Percentiles rank a stretch among this genome's conserved stretches.
Evolutionary conservation across 2,797 vertebrate genomes (phyloP).

Genomic region (Myotis findleyi): DNA sequence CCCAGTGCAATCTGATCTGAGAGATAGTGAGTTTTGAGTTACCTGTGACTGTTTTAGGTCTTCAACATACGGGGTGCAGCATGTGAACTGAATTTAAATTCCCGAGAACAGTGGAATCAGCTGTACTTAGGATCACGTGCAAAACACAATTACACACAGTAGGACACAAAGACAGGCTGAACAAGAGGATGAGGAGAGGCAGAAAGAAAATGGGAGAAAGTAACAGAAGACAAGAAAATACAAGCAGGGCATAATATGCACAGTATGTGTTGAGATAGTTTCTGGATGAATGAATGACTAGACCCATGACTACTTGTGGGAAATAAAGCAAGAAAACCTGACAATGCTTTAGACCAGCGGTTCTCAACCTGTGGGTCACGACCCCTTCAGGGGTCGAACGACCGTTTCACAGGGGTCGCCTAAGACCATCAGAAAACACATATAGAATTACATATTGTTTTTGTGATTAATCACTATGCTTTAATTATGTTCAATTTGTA

Average conservation of each 20-base stretch:
- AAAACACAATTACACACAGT: neutral
- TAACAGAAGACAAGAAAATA: neutral
- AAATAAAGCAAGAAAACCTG: neutral
- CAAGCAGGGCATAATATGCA: fast-evolving
- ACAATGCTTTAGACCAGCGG: too few relatives aligned
- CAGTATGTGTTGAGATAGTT: neutral
- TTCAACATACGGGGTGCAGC: neutral
- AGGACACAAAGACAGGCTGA: neutral
- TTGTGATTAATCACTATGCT: too few relatives aligned
- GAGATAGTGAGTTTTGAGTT: neutral
- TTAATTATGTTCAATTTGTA: too few relatives aligned
- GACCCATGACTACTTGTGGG: too few relatives aligned
- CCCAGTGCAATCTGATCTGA: neutral
- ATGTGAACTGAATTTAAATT: slow-evolving; percentile 23
- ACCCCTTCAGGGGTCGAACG: too few relatives aligned
- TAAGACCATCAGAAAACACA: too few relatives aligned
- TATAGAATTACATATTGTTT: too few relatives aligned
- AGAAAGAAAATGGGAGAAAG: neutral
- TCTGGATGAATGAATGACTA: neutral
- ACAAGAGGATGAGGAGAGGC: neutral
- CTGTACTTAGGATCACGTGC: neutral
- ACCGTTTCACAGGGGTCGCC: too few relatives aligned
- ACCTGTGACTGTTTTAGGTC: slow-evolving; percentile 5
- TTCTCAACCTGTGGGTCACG: too few relatives aligned
- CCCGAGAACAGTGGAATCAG: neutral